Evolutionary conservation across 2,113 vertebrate species (phyloP), one percentile per base, ranked within the genome.

Genomic region (Sinocyclocheilus grahami): DNA sequence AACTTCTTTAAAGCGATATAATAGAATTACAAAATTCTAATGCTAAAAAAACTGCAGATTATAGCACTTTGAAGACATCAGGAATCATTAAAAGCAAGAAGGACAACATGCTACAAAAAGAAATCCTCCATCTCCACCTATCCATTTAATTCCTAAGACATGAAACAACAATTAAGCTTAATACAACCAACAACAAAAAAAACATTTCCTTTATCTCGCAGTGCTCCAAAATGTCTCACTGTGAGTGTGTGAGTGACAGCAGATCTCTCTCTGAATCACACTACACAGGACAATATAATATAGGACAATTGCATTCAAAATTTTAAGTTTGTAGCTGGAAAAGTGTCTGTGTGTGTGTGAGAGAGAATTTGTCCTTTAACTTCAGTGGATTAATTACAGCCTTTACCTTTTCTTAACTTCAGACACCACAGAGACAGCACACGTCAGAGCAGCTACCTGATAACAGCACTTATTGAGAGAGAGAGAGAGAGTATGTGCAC

Each of bases 281-380:
- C 53, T 39, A 62, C 12, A 24, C 33, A 14, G 33, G 33, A 42
- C 55, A 42, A 7, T 77, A 72, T 89, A 92, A 90, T 85, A 89
- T 90, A 91, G 92, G 91, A 89, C 90, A 92, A 92, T 94, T 93
- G 93, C 89, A 89, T 82, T 83, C 4, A 58, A 88, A 92, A 91
- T 88, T 88, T 88, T 86, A 92, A 90, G 55, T 76, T 67, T 76
- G 76, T 20, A 4, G 42, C 20, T 60, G 60, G 27, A 39, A 76
- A 37, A 46, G 33, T 51, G 79, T 1, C 14, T 42, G 79, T 65
- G 39, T 84, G 81, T 63, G 10, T 30, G 8, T 7, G 37, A 42
- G 22, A 13, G 11, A 65, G 63, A 42, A 24, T 42, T 46, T 85
- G 83, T 62, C 51, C 51, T 88, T 76, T 85, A 85, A n/a, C 79